phyloP scores from a whole-genome alignment of 2,888 invertebrate species.

The Temnothorax ravouxi region DNA sequence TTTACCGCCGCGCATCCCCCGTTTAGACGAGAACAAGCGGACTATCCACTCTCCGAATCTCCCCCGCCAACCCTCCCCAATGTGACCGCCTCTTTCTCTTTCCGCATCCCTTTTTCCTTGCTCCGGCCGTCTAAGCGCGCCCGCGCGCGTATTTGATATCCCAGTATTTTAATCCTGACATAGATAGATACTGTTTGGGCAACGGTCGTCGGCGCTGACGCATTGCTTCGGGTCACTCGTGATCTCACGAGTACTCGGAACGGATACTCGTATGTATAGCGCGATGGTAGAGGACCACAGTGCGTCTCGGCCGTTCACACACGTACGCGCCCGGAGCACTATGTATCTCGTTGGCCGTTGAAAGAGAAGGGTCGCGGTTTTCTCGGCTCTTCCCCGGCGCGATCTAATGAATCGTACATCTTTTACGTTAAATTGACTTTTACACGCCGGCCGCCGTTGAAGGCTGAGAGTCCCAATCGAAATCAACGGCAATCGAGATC shows the following conservation, averaged over 20 bases:
- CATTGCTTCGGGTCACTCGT: slow-evolving; percentile 69
- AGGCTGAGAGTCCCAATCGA: slow-evolving; percentile 1
- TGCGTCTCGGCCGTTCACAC: slow-evolving; percentile 28
- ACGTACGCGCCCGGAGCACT: slow-evolving; percentile 5
- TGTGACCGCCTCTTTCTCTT: slow-evolving; percentile 62
- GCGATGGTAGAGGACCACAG: not conserved
- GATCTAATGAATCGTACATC: slow-evolving; percentile 59
- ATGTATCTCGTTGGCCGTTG: slow-evolving; percentile 38
- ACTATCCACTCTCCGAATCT: slow-evolving; percentile 75
- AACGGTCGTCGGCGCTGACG: slow-evolving; percentile 74
- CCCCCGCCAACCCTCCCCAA: slow-evolving; percentile 45
- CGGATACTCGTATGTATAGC: not conserved
- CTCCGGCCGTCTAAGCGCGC: slow-evolving; percentile 33
- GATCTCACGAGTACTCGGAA: slow-evolving; percentile 56
- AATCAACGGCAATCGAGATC: not conserved
- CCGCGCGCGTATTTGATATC: slow-evolving; percentile 81
- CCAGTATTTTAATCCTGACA: slow-evolving; percentile 86
- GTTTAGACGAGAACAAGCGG: slow-evolving; percentile 73
- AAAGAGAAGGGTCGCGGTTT: slow-evolving; percentile 47
- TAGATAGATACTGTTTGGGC: slow-evolving; percentile 86
- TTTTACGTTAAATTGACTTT: slow-evolving; percentile 50
- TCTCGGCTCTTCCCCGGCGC: slow-evolving; percentile 40
- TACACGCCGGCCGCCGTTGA: not conserved
- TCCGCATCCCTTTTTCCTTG: slow-evolving; percentile 59
- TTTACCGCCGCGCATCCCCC: slow-evolving; percentile 79